A percentile compares a stretch with the other conserved stretches of the same genome.
Evolutionary conservation across 1,140 invertebrate species (phyloP).

Genomic region (Paralvinella palmiformis): DNA sequence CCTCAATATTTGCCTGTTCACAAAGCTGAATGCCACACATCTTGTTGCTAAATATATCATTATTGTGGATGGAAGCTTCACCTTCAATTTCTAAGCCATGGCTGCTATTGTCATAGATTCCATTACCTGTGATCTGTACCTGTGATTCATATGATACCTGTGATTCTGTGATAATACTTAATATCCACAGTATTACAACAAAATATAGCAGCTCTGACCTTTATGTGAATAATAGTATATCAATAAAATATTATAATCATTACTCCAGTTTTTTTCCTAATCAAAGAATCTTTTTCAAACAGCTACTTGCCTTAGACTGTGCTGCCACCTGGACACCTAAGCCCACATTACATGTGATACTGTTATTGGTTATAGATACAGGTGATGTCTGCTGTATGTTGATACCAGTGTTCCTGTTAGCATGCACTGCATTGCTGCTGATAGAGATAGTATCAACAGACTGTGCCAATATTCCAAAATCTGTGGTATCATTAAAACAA

Average conservation of each 20-base stretch:
- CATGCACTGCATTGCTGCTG: slow-evolving; percentile 35
- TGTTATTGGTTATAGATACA: slow-evolving; percentile 29
- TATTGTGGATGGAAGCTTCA: slow-evolving; percentile 23
- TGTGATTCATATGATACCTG: no score
- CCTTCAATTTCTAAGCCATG: slow-evolving; percentile 27
- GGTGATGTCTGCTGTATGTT: slow-evolving; percentile 29
- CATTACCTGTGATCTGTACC: slow-evolving; percentile 26
- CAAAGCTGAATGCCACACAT: no score
- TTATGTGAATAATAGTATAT: background rate
- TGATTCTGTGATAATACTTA: no score
- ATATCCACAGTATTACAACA: no score
- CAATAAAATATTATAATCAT: no score
- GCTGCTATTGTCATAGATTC: slow-evolving; percentile 32
- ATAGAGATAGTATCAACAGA: slow-evolving; percentile 30
- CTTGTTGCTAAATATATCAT: slow-evolving; percentile 33
- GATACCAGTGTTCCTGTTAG: slow-evolving; percentile 33
- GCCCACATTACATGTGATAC: slow-evolving; percentile 32
- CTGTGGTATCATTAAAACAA: slow-evolving; percentile 19
- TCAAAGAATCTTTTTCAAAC: no score
- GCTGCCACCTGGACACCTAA: slow-evolving; percentile 29
- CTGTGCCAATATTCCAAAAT: slow-evolving; percentile 32
- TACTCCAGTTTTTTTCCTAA: no score
- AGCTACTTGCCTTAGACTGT: background rate
- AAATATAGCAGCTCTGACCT: background rate
- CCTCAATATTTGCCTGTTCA: no score